These are phyloP conservation scores for Heliconius melpomene DNA, from an alignment of 1,140 invertebrate genomes.

Conservation along the genomic window DNA sequence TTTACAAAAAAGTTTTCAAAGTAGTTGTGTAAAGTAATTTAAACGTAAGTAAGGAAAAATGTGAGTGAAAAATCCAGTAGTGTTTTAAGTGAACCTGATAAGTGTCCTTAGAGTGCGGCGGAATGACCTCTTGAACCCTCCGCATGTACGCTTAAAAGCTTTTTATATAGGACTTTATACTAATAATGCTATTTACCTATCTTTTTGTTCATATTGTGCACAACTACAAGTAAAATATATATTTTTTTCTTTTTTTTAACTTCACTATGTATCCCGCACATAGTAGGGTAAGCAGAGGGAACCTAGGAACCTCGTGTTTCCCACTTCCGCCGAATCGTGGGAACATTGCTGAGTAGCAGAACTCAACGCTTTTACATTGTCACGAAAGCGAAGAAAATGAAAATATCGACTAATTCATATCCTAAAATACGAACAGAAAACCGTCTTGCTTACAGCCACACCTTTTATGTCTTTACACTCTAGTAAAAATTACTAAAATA, in stretches of 20 bases:
- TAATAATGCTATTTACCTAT: conserved; percentile 7
- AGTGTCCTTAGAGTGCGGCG: conserved; percentile 10
- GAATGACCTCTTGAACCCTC: conserved; percentile 14
- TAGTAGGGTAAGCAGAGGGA: too few relatives aligned
- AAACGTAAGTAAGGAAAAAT: conserved; percentile 4
- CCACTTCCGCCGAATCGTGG: too few relatives aligned
- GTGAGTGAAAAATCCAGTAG: conserved; percentile 5
- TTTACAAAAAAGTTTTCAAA: not conserved
- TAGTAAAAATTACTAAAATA: too few relatives aligned
- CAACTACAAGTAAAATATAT: conserved; percentile 19
- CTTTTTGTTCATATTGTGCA: not conserved
- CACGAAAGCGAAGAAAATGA: too few relatives aligned
- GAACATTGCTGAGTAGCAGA: too few relatives aligned
- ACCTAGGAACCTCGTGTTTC: too few relatives aligned
- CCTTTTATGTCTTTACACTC: too few relatives aligned
- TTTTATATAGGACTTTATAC: conserved; percentile 11
- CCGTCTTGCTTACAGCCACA: too few relatives aligned
- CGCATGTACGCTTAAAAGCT: conserved; percentile 10
- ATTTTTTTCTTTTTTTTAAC: too few relatives aligned
- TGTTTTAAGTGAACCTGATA: conserved; percentile 11
- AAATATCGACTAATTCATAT: not conserved
- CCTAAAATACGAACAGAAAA: too few relatives aligned
- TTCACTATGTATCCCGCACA: too few relatives aligned
- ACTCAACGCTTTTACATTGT: too few relatives aligned
- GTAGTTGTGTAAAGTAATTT: not conserved